Conservation (phyloP, 2,113 vertebrate species). For the Ageneiosus marmoratus region DNA sequence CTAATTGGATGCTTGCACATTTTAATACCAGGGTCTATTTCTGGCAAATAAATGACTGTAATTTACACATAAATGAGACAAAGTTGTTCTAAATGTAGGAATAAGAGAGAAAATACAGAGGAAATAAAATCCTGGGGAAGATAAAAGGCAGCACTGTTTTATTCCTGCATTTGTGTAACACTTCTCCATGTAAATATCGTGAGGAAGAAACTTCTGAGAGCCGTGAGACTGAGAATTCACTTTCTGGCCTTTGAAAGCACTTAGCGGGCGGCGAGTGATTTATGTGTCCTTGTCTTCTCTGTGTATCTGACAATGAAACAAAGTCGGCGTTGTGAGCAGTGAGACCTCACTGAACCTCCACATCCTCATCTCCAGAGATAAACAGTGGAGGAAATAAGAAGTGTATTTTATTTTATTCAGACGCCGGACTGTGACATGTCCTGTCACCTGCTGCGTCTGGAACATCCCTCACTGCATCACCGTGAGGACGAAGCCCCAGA, state of each 20-base stretch:
- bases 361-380: background rate
- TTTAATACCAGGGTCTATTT: slow-evolving; percentile 24
- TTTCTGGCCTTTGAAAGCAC: background rate
- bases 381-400: slow-evolving; percentile 21
- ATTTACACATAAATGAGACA: slow-evolving; percentile 25
- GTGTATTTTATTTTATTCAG: background rate
- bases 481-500: background rate
- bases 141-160: background rate
- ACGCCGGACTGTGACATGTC: background rate
- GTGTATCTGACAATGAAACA: slow-evolving; percentile 5
- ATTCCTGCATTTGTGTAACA: background rate
- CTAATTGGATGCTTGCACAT: background rate
- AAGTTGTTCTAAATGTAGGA: slow-evolving; percentile 9
- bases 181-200: background rate
- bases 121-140: background rate
- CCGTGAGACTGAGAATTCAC: background rate
- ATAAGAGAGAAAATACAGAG: background rate
- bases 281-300: background rate
- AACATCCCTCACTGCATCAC: background rate
- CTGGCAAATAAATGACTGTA: background rate
- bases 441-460: background rate
- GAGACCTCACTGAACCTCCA: slow-evolving; percentile 1
- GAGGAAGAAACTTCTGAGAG: background rate
- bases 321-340: background rate
- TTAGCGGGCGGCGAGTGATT: background rate